phyloP scores from a whole-genome alignment of 2,113 vertebrate genomes.

The Notarius quadriscutis region DNA sequence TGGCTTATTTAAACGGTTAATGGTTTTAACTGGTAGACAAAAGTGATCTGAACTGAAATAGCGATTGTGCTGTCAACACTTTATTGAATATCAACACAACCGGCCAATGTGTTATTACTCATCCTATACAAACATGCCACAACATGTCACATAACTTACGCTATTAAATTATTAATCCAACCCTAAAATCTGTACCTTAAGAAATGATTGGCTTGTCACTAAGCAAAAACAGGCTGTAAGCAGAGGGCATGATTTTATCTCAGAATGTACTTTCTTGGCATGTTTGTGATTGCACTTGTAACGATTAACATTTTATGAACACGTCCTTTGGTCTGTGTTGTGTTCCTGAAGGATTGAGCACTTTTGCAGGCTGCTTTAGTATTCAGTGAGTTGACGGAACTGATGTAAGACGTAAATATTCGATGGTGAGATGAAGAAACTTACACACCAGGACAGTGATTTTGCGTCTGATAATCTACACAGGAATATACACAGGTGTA shows the following conservation, averaged over 20 bases:
- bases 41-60: neutral
- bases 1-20: neutral
- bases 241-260: neutral
- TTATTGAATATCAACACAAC: neutral
- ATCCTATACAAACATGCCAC: neutral
- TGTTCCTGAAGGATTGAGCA: neutral
- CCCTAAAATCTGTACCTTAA: neutral
- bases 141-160: neutral
- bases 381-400: neutral
- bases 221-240: neutral
- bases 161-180: neutral
- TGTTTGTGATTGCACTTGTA: neutral
- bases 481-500: no score
- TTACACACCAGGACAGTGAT: no score
- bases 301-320: neutral
- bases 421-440: neutral
- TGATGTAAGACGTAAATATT: neutral
- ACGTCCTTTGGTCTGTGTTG: neutral
- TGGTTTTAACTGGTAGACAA: neutral
- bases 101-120: neutral
- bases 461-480: no score
- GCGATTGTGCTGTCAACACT: neutral
- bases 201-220: neutral
- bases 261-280: neutral
- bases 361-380: neutral